Base-by-base conservation (phyloP, 2,113 vertebrate species). In the Tenrec ecaudatus region DNA sequence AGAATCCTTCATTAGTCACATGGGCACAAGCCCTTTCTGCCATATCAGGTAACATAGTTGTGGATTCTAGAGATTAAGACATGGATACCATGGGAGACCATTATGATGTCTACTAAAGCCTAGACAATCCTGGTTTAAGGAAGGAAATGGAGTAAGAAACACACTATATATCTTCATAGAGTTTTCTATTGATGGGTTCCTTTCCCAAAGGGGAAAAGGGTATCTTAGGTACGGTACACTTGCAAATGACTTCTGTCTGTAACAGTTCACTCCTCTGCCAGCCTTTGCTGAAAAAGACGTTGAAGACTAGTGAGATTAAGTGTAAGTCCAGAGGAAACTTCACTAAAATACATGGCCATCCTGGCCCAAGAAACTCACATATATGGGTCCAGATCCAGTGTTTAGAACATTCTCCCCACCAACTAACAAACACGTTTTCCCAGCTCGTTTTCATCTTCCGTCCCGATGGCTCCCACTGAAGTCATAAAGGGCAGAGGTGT, bases 131-230 rank as follows among this genome's bases (percentile, higher is more conserved):
- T 88, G 87, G 20, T 76, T 84, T 64, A 29, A 91, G 11, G 4
- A n/a, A 77, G 85, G 76, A 77, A 53, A 71, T 9, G n/a, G n/a
- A 36, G 25, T 68, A 22, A 58, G 33, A 87, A 85, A 78, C 8
- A 38, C 83, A 84, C 71, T 57, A 38, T 33, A 43, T 1, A 75
- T 4, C 3, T 58, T 82, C 62, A 19, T 77, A 79, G 38, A 79
- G 88, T 85, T 79, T 23, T 85, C 88, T 71, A 69, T 68, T 76
- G 33, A 31, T 25, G 89, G 75, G 16, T 31, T 88, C 36, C 60
- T 83, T 90, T 78, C 20, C 66, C 15, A 91, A 31, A 75, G 78
- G 15, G 12, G 94, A 93, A 86, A 78, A 76, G 75, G 27, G 6
- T 36, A 73, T 25, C 36, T 90, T 33, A n/a, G 85, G 38, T 31